Evolutionary conservation across 2,888 invertebrate species (phyloP), one percentile per base, ranked within the genome.

Genomic region (Clusia tigrina): DNA sequence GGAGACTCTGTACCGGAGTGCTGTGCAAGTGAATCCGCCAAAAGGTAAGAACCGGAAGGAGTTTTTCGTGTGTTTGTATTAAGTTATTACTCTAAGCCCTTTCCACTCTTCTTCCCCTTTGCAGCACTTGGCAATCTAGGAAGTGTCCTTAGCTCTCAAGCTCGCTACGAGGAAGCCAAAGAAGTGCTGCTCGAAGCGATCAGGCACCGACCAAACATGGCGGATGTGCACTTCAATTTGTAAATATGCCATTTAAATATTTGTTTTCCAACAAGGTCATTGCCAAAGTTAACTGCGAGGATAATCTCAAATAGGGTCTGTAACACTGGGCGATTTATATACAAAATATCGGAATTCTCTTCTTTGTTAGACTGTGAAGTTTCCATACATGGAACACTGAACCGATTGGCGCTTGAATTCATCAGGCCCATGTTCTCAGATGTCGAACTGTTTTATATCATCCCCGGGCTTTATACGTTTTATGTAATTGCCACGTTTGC

Each of bases 181-280:
- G 88, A 89, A 79, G 96, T 96, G 59, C 96, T 96, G 85, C 89
- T 92, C 81, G 91, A 90, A 85, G 98, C 98, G 64, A 89, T 98
- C 70, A 89, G 90, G 76, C 90, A 92, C 87, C 89, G 97, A 82
- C 92, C 94, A 76, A 98, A 97, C 86, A 98, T 98, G 97, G 98
- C 98, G 64, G 98, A 98, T 85, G 97, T 97, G 66, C 97, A 98
- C 87, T 98, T 98, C 85, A 98, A 98, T 86, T 87, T 97, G 96
- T 97, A 86, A 95, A 96, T 94, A 83, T 59, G 65, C n/a, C 25
- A 12, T 1, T 24, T 54, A 10, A n/a, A n/a, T n/a, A n/a, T n/a
- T n/a, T n/a, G n/a, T n/a, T n/a, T n/a, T n/a, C n/a, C n/a, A 17
- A 9, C 42, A 12, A 54, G 5, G 24, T 24, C 6, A 17, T 2